phyloP scores from a whole-genome alignment of 2,797 vertebrate species.

The Simalia tracyae region DNA sequence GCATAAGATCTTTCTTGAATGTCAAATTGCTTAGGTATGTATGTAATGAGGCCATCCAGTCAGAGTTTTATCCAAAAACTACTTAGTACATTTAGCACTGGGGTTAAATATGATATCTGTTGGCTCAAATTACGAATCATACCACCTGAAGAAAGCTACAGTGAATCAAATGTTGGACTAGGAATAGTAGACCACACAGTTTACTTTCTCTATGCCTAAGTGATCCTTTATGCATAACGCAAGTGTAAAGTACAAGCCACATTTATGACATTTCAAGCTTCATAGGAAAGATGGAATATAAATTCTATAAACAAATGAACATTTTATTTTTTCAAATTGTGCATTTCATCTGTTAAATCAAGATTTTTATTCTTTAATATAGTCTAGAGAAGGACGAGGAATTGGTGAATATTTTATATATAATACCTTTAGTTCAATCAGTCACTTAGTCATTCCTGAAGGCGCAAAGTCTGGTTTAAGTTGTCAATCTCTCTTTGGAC shows the following conservation, averaged over 20 bases:
- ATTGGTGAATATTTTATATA: not conserved
- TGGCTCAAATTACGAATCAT: slow-evolving; percentile 44
- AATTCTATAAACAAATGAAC: not conserved
- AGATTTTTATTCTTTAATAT: not conserved
- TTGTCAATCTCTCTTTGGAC: not conserved
- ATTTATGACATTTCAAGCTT: not conserved
- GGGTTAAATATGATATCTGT: slow-evolving; percentile 51
- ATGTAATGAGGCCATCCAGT: slow-evolving; percentile 48
- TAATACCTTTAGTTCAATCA: not conserved
- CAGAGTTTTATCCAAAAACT: slow-evolving; percentile 45
- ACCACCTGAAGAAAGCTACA: slow-evolving; percentile 3
- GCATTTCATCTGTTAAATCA: not conserved
- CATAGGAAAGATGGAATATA: not conserved
- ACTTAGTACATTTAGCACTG: slow-evolving; percentile 49
- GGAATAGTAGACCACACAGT: not conserved
- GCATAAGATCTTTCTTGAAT: slow-evolving; percentile 37
- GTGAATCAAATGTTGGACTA: not conserved
- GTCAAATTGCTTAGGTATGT: slow-evolving; percentile 52
- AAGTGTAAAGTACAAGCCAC: not conserved
- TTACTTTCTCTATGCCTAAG: not conserved
- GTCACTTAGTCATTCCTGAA: not conserved
- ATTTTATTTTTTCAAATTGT: not conserved
- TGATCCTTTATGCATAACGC: not conserved
- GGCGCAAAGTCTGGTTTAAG: not conserved
- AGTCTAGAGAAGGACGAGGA: not conserved